Conservation (phyloP, 2,888 invertebrate genomes). For the Athalia rosae region DNA sequence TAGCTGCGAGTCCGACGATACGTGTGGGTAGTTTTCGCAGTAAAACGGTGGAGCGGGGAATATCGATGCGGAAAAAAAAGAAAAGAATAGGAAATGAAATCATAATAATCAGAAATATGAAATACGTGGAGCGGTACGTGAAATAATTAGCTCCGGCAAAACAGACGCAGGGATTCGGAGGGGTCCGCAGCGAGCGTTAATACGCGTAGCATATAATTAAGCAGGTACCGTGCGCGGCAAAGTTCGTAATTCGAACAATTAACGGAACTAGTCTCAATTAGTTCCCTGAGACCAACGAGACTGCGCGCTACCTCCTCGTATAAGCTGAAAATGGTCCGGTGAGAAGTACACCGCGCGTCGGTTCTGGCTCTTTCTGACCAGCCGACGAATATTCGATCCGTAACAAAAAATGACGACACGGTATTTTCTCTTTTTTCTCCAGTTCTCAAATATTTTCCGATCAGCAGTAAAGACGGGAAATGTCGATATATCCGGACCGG, state of each 20-base stretch:
- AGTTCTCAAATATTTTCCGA: not conserved
- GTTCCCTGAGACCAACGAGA: constrained; percentile 26
- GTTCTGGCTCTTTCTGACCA: not conserved
- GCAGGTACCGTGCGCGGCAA: constrained; percentile 28
- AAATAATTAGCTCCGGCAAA: constrained; percentile 20
- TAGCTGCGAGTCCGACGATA: not conserved
- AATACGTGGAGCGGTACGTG: not conserved
- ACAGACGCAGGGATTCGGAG: constrained; percentile 15
- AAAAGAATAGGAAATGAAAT: too few relatives aligned
- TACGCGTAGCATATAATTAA: constrained; percentile 38
- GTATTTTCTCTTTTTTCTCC: not conserved
- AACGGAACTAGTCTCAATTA: constrained; percentile 41
- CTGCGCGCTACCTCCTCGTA: constrained; percentile 6
- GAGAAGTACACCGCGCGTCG: not conserved
- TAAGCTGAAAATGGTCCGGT: constrained; percentile 2
- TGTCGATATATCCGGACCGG: too few relatives aligned
- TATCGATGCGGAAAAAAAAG: not conserved
- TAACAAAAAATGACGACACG: not conserved
- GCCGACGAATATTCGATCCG: not conserved
- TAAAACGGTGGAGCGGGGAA: not conserved
- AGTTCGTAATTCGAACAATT: constrained; percentile 42
- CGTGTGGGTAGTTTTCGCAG: not conserved
- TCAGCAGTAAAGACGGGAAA: too few relatives aligned
- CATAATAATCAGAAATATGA: not conserved
- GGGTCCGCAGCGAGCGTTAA: constrained; percentile 20